Evolutionary conservation across 2,113 vertebrate species (phyloP).

Genomic region (Passerina amoena): DNA sequence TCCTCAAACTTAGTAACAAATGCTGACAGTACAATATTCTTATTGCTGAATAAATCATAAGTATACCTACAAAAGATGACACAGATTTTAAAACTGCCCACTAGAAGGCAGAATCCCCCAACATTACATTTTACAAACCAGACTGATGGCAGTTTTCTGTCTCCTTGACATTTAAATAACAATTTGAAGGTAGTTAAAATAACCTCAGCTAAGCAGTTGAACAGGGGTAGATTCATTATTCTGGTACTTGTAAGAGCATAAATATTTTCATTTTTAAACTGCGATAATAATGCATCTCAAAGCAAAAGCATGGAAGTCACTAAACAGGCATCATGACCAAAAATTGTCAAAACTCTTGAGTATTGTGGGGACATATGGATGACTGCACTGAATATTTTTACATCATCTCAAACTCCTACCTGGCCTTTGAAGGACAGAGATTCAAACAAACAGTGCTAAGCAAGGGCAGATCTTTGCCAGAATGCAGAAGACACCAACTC

Average conservation of each 20-base stretch:
- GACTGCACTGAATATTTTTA: not conserved
- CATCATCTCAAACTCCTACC: not conserved
- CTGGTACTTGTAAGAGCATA: not conserved
- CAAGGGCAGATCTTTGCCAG: not conserved
- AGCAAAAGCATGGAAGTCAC: not conserved
- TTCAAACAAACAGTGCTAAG: not conserved
- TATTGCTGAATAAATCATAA: not conserved
- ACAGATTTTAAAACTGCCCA: constrained; percentile 29
- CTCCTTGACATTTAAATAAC: not conserved
- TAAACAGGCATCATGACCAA: not conserved
- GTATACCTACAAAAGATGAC: not conserved
- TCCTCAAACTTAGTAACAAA: not conserved
- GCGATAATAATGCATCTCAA: not conserved
- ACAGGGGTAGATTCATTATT: not conserved
- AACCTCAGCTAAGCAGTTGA: not conserved
- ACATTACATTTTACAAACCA: not conserved
- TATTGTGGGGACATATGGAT: not conserved
- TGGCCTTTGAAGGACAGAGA: not conserved
- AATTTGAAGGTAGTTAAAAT: not conserved
- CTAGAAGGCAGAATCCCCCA: constrained; percentile 57
- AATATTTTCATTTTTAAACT: not conserved
- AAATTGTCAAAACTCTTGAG: not conserved
- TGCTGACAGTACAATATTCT: not conserved
- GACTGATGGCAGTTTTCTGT: not conserved
- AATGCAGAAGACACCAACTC: not conserved